Percentiles rank a stretch among this genome's conserved stretches.
These are phyloP conservation scores for Penaeus indicus DNA, from an alignment of 1,140 invertebrate genomes.

Conservation along the genomic window DNA sequence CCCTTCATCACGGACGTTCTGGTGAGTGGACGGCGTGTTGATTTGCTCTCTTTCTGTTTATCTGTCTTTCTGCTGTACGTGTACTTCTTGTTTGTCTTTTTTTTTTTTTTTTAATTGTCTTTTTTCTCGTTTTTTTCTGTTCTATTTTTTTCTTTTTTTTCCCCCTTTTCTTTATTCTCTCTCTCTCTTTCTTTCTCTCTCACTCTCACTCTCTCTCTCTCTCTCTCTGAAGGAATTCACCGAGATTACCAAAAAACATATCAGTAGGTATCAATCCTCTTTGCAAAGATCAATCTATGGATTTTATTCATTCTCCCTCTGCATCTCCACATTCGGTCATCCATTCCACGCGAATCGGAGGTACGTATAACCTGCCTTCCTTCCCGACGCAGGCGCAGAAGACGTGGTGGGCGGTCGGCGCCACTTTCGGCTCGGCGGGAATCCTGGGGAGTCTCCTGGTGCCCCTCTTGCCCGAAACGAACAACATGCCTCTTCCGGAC, in stretches of 20 bases:
- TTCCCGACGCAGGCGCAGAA: slow-evolving; percentile 25
- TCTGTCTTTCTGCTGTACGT: neutral
- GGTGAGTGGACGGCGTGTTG: neutral
- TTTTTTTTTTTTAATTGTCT: neutral
- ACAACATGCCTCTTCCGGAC: slow-evolving; percentile 33
- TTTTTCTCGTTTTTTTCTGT: neutral
- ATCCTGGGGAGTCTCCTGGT: slow-evolving; percentile 31
- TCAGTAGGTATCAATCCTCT: too few relatives aligned
- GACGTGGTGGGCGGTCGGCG: slow-evolving; percentile 40
- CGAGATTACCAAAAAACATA: too few relatives aligned
- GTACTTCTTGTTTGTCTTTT: neutral
- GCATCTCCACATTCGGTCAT: neutral
- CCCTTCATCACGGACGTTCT: slow-evolving; percentile 45
- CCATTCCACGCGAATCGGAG: neutral
- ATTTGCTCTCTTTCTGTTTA: too few relatives aligned
- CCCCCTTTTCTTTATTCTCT: neutral
- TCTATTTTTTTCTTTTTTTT: neutral
- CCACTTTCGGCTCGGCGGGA: slow-evolving; percentile 29
- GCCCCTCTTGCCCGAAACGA: slow-evolving; percentile 32
- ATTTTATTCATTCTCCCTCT: too few relatives aligned
- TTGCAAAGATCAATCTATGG: too few relatives aligned
- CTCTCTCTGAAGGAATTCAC: neutral
- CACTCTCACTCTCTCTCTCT: neutral
- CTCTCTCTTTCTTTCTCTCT: neutral
- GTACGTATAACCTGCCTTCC: neutral